These are phyloP conservation scores for Loxodonta africana DNA, from an alignment of 2,113 vertebrate species.

Conservation along the genomic window DNA sequence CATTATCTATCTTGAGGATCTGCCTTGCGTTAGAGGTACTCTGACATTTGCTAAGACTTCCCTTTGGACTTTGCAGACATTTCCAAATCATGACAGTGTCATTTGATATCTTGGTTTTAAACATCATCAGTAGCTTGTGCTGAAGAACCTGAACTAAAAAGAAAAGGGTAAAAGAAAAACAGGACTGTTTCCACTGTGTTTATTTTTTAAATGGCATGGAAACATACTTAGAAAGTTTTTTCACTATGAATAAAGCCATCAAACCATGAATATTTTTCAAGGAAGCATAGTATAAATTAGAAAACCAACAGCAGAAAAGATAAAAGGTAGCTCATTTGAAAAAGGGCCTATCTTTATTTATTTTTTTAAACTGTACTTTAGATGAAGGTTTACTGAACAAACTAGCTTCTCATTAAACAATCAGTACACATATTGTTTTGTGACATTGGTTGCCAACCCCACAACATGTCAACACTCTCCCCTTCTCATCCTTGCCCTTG, in stretches of 20 bases:
- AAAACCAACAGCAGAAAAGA: background rate
- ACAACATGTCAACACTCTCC: no score
- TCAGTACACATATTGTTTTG: no score
- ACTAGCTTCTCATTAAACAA: no score
- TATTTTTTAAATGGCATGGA: slow-evolving; percentile 57
- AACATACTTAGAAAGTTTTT: background rate
- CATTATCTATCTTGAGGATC: slow-evolving; percentile 83
- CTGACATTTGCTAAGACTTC: slow-evolving; percentile 87
- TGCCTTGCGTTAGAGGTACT: slow-evolving; percentile 76
- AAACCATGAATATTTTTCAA: slow-evolving; percentile 54
- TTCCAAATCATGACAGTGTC: slow-evolving; percentile 72
- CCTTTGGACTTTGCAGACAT: slow-evolving; percentile 77
- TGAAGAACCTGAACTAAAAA: slow-evolving; percentile 67
- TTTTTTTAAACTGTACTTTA: no score
- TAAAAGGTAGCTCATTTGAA: slow-evolving; percentile 26
- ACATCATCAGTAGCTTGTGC: slow-evolving; percentile 64
- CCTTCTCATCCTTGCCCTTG: no score
- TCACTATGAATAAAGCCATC: slow-evolving; percentile 1
- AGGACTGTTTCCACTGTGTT: background rate
- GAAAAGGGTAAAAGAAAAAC: slow-evolving; percentile 59
- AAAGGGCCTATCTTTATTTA: background rate
- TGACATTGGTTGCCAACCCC: no score
- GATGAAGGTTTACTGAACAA: no score
- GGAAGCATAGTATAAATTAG: slow-evolving; percentile 2
- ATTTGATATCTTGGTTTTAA: slow-evolving; percentile 77